Percentiles rank a stretch among this genome's conserved stretches.
These are phyloP conservation scores for Danionella dracula DNA, from an alignment of 2,797 vertebrate genomes.

Conservation along the genomic window DNA sequence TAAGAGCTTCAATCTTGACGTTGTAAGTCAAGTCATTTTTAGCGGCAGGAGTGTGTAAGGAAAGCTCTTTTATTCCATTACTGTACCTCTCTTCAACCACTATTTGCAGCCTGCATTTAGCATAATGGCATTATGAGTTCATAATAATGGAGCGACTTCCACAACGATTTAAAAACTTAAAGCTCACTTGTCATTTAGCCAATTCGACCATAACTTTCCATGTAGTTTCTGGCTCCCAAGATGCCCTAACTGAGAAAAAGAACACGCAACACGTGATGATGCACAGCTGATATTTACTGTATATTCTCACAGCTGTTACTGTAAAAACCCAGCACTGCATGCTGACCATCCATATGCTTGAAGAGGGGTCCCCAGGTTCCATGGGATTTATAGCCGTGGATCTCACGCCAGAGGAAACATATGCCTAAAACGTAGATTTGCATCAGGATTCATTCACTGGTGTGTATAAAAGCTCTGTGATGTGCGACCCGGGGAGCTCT, in stretches of 20 bases:
- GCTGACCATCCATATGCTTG: not conserved
- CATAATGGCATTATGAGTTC: not conserved
- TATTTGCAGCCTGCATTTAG: slow-evolving; percentile 8
- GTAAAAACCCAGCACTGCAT: not conserved
- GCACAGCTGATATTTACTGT: not conserved
- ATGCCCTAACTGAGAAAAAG: slow-evolving; percentile 2
- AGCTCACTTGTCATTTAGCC: not conserved
- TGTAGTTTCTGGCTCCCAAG: not conserved
- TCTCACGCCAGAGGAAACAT: too few species aligned
- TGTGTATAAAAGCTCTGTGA: too few species aligned
- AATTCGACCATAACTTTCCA: not conserved
- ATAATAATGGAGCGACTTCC: not conserved
- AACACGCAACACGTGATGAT: not conserved
- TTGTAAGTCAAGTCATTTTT: not conserved
- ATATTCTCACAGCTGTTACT: not conserved
- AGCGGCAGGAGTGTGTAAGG: not conserved
- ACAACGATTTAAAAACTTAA: not conserved
- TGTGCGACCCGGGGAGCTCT: too few species aligned
- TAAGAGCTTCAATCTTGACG: slow-evolving; percentile 10
- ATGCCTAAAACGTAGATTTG: too few species aligned
- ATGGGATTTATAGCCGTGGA: too few species aligned
- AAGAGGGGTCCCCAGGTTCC: not conserved
- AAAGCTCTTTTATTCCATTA: not conserved
- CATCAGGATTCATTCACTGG: too few species aligned
- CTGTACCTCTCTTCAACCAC: not conserved